Evolutionary conservation across 2,888 invertebrate genomes (phyloP).

Genomic region (Cheilosia pagana): DNA sequence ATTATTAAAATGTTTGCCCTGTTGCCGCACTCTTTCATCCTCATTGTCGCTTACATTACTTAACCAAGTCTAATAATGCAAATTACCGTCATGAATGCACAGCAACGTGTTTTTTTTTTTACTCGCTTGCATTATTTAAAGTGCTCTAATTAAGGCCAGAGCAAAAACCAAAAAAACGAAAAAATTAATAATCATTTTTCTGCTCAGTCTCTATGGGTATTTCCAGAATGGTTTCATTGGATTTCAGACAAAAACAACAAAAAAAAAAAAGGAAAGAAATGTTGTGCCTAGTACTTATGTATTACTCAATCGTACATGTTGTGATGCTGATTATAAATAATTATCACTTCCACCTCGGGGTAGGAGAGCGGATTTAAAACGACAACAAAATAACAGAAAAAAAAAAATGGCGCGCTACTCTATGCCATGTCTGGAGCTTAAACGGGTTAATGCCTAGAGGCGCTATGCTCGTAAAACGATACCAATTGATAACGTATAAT

Average conservation of each 20-base stretch:
- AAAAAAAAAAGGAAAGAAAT: neutral
- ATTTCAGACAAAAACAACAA: slow-evolving; percentile 1
- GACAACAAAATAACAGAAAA: neutral
- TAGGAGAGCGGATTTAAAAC: neutral
- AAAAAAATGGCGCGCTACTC: neutral
- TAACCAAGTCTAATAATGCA: slow-evolving; percentile 61
- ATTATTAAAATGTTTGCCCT: neutral
- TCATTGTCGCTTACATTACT: slow-evolving; percentile 28
- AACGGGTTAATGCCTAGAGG: slow-evolving; percentile 37
- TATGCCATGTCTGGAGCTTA: neutral
- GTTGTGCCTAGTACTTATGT: neutral
- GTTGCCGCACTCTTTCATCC: neutral
- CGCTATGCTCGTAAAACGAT: slow-evolving; percentile 24
- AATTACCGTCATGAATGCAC: slow-evolving; percentile 66
- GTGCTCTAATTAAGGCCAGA: slow-evolving; percentile 54
- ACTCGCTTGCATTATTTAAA: slow-evolving; percentile 22
- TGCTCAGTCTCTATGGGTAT: slow-evolving; percentile 20
- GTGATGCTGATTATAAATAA: slow-evolving; percentile 34
- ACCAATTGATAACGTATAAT: slow-evolving; percentile 45
- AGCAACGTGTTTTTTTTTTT: slow-evolving; percentile 27
- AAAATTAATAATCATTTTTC: neutral
- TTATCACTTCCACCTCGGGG: slow-evolving; percentile 14
- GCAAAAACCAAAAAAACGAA: slow-evolving; percentile 3
- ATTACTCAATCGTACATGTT: neutral
- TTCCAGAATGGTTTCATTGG: slow-evolving; percentile 28